A percentile compares a stretch with the other conserved stretches of the same genome.
These are phyloP conservation scores for Neostethus bicornis DNA, from an alignment of 2,797 vertebrate genomes.

Conservation along the genomic window DNA sequence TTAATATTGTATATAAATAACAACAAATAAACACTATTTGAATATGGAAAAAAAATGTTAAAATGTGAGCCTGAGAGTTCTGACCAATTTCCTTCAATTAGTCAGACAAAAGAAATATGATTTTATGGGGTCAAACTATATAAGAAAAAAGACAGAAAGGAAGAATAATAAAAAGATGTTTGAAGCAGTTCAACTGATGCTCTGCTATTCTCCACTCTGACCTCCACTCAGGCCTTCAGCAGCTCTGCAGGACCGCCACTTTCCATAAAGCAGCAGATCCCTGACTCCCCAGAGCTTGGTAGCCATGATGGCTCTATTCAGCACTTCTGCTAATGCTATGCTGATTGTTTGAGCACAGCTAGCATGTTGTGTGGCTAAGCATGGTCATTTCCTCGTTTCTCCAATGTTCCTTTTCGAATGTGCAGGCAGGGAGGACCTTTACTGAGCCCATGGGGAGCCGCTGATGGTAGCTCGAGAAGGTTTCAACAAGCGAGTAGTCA, in stretches of 20 bases:
- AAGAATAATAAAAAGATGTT: conserved; percentile 15
- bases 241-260: conserved; percentile 54
- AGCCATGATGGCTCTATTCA: conserved; percentile 69
- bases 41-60: neutral
- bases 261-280: conserved; percentile 66
- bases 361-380: conserved; percentile 64
- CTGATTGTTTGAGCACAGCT: conserved; percentile 66
- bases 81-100: conserved; percentile 82
- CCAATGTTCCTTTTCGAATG: conserved; percentile 61
- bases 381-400: conserved; percentile 74
- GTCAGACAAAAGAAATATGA: neutral
- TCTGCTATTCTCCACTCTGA: conserved; percentile 26
- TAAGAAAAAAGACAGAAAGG: neutral
- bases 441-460: conserved; percentile 35
- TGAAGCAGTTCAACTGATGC: conserved; percentile 16
- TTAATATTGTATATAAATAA: neutral
- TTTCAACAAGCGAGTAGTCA: conserved; percentile 34
- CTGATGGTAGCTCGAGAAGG: conserved; percentile 26
- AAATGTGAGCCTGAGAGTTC: neutral
- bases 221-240: conserved; percentile 41
- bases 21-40: neutral
- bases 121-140: conserved; percentile 6
- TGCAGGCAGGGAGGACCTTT: conserved; percentile 55
- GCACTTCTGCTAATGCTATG: conserved; percentile 57
- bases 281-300: conserved; percentile 48